Evolutionary conservation across 37 sponge, comb jelly and placozoan species (phyloP), one percentile per base, ranked within the genome.

Genomic region (Cladorhizidae sp.): DNA sequence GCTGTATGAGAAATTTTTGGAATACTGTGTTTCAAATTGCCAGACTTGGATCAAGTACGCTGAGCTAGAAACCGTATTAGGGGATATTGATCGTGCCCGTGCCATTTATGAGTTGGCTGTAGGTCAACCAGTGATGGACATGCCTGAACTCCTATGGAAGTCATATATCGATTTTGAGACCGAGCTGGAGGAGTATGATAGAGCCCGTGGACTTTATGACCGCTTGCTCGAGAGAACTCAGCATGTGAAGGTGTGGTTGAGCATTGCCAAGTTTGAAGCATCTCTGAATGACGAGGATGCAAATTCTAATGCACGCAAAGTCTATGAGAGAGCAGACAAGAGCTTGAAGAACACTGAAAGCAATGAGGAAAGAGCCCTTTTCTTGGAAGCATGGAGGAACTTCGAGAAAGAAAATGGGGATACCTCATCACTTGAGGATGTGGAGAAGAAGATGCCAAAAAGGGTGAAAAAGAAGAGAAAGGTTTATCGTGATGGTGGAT

Each of bases 71-170:
- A 79, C 89, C 35, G 88, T 92, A 56, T 78, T 92, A 21, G 92
- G 90, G 40, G 99, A 98, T 75, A 52, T 67, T 8, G 96, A 96
- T 22, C 81, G 99, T 26, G 89, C 99, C 11, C 64, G 99, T 35
- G 95, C 91, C 57, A 95, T 98, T 36, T 94, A 87, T 67, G 92
- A 98, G 76, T 79, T 98, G 28, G 99, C 99, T 36, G 85, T 96
- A 45, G 73, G 79, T 33, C 96, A 98, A 42, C 92, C 96, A 8
- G n/a, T 92, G 17, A 85, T 98, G 75, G 99, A 98, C 73, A 98
- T 98, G 94, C 99, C 99, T 0, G 99, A 98, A 84, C 68, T 95
- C 40, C 79, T 98, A 75, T 98, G 99, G 99, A 98, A 98, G 78
- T 86, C 94, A 5, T 98, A 87, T 81, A 98, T 98, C 58, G 99